A percentile compares a stretch with the other conserved stretches of the same genome.
Evolutionary conservation across 2,888 invertebrate species (phyloP).

Genomic region (Empis stercorea): DNA sequence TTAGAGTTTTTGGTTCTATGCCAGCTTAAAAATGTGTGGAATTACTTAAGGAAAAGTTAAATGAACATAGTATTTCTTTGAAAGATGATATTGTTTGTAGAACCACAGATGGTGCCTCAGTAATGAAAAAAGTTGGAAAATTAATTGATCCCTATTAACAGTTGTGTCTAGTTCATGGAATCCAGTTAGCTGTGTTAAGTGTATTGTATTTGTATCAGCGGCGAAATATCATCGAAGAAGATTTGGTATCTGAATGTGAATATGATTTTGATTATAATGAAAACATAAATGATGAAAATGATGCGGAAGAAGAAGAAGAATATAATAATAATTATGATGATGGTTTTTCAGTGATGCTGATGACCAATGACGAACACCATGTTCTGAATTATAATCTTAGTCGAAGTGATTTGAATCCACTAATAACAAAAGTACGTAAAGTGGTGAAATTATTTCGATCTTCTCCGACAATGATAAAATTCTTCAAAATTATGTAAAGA

Average conservation of each 20-base stretch:
- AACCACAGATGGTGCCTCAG: background rate
- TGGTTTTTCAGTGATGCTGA: background rate
- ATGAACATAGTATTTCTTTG: background rate
- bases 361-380: background rate
- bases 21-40: constrained; percentile 3
- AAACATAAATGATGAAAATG: background rate
- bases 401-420: background rate
- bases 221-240: background rate
- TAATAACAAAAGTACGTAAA: background rate
- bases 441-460: background rate
- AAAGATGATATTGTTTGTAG: background rate
- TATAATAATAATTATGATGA: background rate
- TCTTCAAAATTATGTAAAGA: background rate
- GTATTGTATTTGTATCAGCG: background rate
- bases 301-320: background rate
- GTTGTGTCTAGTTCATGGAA: background rate
- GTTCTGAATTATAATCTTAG: too few relatives aligned
- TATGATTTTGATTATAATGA: background rate
- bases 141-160: background rate
- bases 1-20: background rate
- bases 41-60: background rate
- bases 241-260: background rate
- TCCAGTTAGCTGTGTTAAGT: background rate
- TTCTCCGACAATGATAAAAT: background rate
- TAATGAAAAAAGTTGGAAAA: background rate